phyloP scores from a whole-genome alignment of 2,888 invertebrate species.

The Lycaena phlaeas region DNA sequence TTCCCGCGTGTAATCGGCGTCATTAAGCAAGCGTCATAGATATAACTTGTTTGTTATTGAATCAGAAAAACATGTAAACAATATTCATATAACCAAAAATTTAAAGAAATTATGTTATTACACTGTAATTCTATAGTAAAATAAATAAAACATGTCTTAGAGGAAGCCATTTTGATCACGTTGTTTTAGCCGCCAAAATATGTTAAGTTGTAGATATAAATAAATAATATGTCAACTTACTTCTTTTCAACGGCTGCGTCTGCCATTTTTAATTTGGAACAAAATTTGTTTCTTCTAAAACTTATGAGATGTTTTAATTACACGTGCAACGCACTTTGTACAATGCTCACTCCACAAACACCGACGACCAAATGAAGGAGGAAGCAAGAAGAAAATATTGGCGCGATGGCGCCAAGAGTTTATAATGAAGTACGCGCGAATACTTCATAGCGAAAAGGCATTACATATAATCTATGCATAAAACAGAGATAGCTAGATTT shows the following conservation, averaged over 20 bases:
- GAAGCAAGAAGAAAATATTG: constrained; percentile 51
- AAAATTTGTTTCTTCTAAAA: constrained; percentile 34
- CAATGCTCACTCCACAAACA: constrained; percentile 66
- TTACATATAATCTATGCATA: constrained; percentile 17
- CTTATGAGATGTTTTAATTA: too few species aligned
- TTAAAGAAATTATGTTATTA: neutral
- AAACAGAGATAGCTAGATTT: constrained; percentile 35
- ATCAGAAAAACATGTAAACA: neutral
- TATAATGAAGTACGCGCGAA: constrained; percentile 40
- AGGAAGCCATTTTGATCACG: constrained; percentile 75
- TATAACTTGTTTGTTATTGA: neutral
- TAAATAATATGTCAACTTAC: constrained; percentile 65
- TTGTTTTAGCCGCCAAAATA: constrained; percentile 60
- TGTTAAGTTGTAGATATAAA: constrained; percentile 20
- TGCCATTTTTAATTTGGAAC: constrained; percentile 67
- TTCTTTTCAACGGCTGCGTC: constrained; percentile 79
- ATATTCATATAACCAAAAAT: neutral
- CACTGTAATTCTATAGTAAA: neutral
- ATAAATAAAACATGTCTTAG: constrained; percentile 26
- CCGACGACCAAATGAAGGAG: constrained; percentile 66
- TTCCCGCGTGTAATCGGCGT: constrained; percentile 16
- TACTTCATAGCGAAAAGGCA: constrained; percentile 37
- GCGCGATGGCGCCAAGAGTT: constrained; percentile 43
- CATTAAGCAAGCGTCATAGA: constrained; percentile 4
- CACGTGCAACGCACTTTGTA: constrained; percentile 60